Conservation (phyloP, 2,797 vertebrate species). For the Poecilia velifera region DNA sequence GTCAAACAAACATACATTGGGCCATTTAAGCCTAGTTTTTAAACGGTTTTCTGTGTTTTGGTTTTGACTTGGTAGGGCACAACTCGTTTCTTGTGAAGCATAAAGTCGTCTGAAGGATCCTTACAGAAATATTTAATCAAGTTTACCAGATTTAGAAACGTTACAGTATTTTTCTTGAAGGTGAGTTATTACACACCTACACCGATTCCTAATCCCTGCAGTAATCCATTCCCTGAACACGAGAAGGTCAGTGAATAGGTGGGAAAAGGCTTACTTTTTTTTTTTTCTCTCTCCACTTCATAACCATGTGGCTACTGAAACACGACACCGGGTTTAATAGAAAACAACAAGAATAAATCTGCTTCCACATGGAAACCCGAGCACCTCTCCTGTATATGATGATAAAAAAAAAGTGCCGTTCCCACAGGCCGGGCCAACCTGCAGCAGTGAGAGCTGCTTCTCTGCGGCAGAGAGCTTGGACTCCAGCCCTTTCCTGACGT, state of each 20-base stretch:
- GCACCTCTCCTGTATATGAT: not conserved
- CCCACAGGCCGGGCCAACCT: slow-evolving; percentile 78
- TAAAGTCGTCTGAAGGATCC: not conserved
- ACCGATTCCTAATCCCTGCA: slow-evolving; percentile 55
- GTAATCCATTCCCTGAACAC: slow-evolving; percentile 59
- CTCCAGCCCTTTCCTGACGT: slow-evolving; percentile 87
- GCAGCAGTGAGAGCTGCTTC: slow-evolving; percentile 86
- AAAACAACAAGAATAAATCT: not conserved
- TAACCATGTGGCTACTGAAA: slow-evolving; percentile 14
- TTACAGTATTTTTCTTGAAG: slow-evolving; percentile 40
- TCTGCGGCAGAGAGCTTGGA: slow-evolving; percentile 81
- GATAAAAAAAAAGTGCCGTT: slow-evolving; percentile 13
- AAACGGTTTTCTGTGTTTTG: not conserved
- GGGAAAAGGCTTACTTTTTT: slow-evolving; percentile 37
- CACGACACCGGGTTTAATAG: not conserved
- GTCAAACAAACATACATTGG: not conserved
- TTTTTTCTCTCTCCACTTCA: not conserved
- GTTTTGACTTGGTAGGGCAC: not conserved
- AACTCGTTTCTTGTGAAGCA: not conserved
- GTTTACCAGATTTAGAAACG: not conserved
- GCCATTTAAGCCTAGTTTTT: not conserved
- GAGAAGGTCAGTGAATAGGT: slow-evolving; percentile 33
- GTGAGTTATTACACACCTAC: slow-evolving; percentile 47
- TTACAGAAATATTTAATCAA: not conserved
- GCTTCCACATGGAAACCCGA: slow-evolving; percentile 16